These are phyloP conservation scores for Erynnis tages DNA, from an alignment of 2,888 invertebrate genomes.

Conservation along the genomic window DNA sequence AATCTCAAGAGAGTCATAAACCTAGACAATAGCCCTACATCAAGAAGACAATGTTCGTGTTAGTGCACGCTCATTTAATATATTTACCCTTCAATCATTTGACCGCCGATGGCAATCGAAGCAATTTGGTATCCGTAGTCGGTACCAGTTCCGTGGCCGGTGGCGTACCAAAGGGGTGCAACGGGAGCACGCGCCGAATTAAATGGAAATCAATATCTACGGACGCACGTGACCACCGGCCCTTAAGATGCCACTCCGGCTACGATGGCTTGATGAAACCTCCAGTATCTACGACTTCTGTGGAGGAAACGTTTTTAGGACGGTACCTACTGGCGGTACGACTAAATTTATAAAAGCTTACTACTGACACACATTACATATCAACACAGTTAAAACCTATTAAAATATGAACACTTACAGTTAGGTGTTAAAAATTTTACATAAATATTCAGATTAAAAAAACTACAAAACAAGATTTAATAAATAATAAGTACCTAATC, in stretches of 20 bases:
- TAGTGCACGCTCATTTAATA: constrained; percentile 31
- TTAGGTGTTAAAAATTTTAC: no score
- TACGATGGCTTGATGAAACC: constrained; percentile 9
- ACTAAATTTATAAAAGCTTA: no score
- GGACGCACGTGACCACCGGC: constrained; percentile 66
- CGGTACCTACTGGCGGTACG: no score
- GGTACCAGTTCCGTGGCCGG: no score
- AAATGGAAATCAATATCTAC: constrained; percentile 79
- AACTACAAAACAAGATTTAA: no score
- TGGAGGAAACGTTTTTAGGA: no score
- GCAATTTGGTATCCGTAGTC: constrained; percentile 59
- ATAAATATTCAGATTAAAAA: no score
- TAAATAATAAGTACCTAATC: no score
- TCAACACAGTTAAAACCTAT: no score
- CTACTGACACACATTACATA: no score
- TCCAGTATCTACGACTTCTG: no score
- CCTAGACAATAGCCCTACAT: not conserved
- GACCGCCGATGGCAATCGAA: constrained; percentile 54
- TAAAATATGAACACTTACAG: no score
- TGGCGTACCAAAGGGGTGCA: constrained; percentile 35
- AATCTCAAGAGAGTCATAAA: not conserved
- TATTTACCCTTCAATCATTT: constrained; percentile 59
- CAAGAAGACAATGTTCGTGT: constrained; percentile 7
- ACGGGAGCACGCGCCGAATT: constrained; percentile 73
- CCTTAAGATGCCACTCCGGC: constrained; percentile 36